Base-by-base conservation (phyloP, 2,797 vertebrate genomes). In the Botia kubotai region DNA sequence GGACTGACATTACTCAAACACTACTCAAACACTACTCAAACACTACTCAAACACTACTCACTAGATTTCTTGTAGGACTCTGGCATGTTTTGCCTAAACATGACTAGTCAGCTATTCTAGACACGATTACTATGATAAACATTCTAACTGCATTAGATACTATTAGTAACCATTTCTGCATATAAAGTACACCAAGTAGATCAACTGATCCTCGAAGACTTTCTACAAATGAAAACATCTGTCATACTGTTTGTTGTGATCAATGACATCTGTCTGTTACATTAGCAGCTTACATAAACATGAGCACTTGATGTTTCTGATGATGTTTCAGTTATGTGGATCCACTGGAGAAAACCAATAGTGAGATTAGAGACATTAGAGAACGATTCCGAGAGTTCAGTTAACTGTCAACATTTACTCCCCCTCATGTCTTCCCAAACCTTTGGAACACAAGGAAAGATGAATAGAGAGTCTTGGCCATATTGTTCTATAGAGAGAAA, bases 181-280 rank as follows among this genome's bases (percentile, higher is more conserved):
- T 90, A 91, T 91, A 92, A 93, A 92, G 89, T 91, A 94, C 89
- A 86, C 55, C 75, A 81, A 85, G 85, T 79, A 76, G 62, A 6
- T 36, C 6, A 36, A 2, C 36, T 36, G 36, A 36, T 36, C 36
- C 2, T 2, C 2, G 36, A 55, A 63, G 79, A 17, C 66, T 75
- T 26, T 77, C 55, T 50, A 66, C 60, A 57, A 50, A 57, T 86
- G 52, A 68, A 81, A 82, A 80, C 72, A 14, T 43, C 13, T 53
- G 12, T 43, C 11, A 52, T 57, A 57, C 16, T 17, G 52, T 75
- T 21, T 46, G 57, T 53, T 0, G 16, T 75, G 52, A 60, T 43
- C 5, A 0, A 14, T 16, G 19, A n/a, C n/a, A n/a, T n/a, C n/a
- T 7, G 74, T 57, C 33, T 0, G 2, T 29, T 63, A 7, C 36